A percentile compares a stretch with the other conserved stretches of the same genome.
These are phyloP conservation scores for Triplophysa siluroides DNA, from an alignment of 2,113 vertebrate species.

Conservation along the genomic window DNA sequence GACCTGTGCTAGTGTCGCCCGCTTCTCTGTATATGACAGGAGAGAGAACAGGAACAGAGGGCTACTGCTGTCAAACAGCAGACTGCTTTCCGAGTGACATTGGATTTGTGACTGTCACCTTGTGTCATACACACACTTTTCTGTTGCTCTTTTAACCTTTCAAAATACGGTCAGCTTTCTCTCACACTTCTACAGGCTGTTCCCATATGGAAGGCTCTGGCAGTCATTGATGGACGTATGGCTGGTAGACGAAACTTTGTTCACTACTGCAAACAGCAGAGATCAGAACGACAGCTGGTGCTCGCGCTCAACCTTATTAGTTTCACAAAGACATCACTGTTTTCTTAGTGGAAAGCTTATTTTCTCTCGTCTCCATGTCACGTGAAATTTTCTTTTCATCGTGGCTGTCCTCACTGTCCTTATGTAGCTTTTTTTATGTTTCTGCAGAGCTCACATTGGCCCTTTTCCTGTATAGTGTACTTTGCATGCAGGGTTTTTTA, in stretches of 20 bases:
- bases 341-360: conserved; percentile 7
- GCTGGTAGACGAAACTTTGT: conserved; percentile 10
- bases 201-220: not conserved
- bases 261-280: conserved; percentile 22
- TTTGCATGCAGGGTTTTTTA: not conserved
- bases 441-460: not conserved
- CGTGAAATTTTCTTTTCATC: not conserved
- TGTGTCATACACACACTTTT: conserved; percentile 8
- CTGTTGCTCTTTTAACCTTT: conserved; percentile 27
- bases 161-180: conserved; percentile 43
- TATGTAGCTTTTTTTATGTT: not conserved
- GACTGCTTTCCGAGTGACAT: conserved; percentile 32
- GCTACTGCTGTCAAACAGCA: conserved; percentile 42
- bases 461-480: not conserved
- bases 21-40: conserved; percentile 14
- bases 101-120: conserved; percentile 18
- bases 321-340: conserved; percentile 20
- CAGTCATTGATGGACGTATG: conserved; percentile 27
- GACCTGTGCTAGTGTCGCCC: conserved; percentile 15
- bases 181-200: not conserved
- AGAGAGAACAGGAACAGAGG: conserved; percentile 5
- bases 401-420: not conserved
- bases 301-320: conserved; percentile 31
- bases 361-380: conserved; percentile 26
- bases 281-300: conserved; percentile 31